Evolutionary conservation across 2,888 invertebrate genomes (phyloP), one percentile per base, ranked within the genome.

Genomic region (Spodoptera exigua): DNA sequence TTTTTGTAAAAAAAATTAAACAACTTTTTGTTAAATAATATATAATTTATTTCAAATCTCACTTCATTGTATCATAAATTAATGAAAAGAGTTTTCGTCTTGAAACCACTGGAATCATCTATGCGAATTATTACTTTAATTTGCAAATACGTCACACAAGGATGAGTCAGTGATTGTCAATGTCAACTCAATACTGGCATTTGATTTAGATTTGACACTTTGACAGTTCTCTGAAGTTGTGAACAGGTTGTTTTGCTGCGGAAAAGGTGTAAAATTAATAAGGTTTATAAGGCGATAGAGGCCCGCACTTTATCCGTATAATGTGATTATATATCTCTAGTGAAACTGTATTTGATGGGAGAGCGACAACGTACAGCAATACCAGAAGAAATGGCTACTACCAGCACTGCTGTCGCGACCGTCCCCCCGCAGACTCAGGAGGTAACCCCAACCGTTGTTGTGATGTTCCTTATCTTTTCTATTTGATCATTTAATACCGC

Each of bases 341-440:
- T 61, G 53, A 59, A 74, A 64, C 56, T 58, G 65, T 65, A 46
- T 82, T 91, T 88, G 61, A 93, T 94, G 94, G 93, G 91, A 80
- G 93, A 94, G 65, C 84, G 83, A 61, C 81, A 80, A 67, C 78
- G 79, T 47, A 57, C 66, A 66, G 52, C 78, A 41, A 80, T 70
- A 78, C 51, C 82, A 41, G 89, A 91, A 85, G 89, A 92, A 11
- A 93, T 94, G 94, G 93, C 94, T 53, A 90, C 90, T 37, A 93
- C 93, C 34, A 94, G 94, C 74, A 88, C 93, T 2, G 92, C 92
- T 21, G 89, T 92, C 37, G 81, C 93, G 41, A 92, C 91, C 27
- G 89, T 93, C 55, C 78, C 91, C 41, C 83, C 92, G 44, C 91
- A 87, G 76, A 66, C 85, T 61, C 89, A 89, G 69, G 93, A 93